Percentiles rank a stretch among this genome's conserved stretches.
Evolutionary conservation across 2,113 vertebrate genomes (phyloP).

Genomic region (Pygoscelis antarcticus): DNA sequence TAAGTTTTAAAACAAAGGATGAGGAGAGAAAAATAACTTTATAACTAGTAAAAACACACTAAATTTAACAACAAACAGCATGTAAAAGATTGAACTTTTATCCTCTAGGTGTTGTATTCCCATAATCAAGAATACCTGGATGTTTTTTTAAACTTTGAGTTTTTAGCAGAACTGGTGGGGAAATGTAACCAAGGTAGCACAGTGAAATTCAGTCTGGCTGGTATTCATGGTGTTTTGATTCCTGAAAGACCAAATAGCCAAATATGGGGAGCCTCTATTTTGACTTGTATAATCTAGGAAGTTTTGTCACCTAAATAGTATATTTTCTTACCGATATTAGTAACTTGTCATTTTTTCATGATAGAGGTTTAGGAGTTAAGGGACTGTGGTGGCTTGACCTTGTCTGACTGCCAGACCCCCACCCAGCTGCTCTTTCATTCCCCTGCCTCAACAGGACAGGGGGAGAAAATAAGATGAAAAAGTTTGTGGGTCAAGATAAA

Average conservation of each 20-base stretch:
- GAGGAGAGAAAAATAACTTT: not conserved
- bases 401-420: not conserved
- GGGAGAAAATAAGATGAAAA: not conserved
- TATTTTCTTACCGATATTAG: not conserved
- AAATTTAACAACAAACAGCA: not conserved
- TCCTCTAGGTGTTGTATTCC: not conserved
- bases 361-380: not conserved
- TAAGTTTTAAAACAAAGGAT: not conserved
- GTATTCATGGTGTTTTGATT: not conserved
- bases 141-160: not conserved
- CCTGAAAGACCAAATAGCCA: not conserved
- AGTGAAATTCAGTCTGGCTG: not conserved
- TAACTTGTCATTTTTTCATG: not conserved
- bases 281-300: not conserved
- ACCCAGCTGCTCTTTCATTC: not conserved
- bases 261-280: not conserved
- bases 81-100: not conserved
- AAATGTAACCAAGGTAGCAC: not conserved
- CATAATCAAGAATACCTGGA: not conserved
- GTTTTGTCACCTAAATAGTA: not conserved
- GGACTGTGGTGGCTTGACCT: not conserved
- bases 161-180: not conserved
- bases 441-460: not conserved
- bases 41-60: not conserved
- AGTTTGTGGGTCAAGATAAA: not conserved